phyloP scores from a whole-genome alignment of 2,888 invertebrate genomes.

The Dione vanillae region DNA sequence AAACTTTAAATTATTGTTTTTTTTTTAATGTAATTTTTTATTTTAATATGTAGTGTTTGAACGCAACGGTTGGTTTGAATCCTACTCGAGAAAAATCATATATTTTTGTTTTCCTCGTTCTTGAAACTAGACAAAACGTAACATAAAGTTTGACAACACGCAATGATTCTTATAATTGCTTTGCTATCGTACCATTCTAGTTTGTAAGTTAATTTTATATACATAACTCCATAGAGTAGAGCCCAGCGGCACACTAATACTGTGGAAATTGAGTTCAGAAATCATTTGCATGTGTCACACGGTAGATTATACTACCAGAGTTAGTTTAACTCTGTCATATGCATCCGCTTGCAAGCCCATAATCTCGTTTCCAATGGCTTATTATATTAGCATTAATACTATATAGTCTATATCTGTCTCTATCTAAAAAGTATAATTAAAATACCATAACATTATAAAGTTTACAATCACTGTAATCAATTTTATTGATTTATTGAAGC shows the following conservation, averaged over 20 bases:
- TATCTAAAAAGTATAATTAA: neutral
- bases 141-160: too few species aligned
- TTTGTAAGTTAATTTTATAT: neutral
- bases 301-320: constrained; percentile 2
- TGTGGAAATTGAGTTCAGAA: constrained; percentile 12
- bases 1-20: too few species aligned
- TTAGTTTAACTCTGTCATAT: constrained; percentile 13
- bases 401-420: neutral
- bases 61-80: neutral
- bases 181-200: neutral
- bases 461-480: constrained; percentile 6
- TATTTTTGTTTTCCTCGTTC: too few species aligned
- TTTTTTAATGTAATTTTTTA: too few species aligned
- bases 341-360: constrained; percentile 1
- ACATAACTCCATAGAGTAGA: neutral
- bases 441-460: neutral
- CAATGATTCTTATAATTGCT: neutral
- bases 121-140: too few species aligned
- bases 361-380: neutral
- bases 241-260: neutral
- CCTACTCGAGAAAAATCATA: neutral
- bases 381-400: neutral
- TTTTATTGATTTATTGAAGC: too few species aligned
- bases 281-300: constrained; percentile 7
- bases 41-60: too few species aligned